Conservation (phyloP, 2,113 vertebrate genomes). For the Cephalophus harveyi region DNA sequence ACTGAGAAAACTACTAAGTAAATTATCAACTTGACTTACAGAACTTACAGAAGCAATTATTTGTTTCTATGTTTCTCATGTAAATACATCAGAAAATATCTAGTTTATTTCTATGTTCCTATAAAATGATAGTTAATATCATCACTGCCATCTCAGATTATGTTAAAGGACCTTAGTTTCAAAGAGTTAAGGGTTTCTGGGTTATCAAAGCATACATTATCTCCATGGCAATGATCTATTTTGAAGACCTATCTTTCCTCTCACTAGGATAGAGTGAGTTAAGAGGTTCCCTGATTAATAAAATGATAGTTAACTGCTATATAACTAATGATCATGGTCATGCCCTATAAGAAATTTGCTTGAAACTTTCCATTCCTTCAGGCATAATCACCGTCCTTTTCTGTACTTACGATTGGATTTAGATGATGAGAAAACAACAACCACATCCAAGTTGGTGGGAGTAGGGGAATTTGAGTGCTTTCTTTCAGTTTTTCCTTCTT, state of each 20-base stretch:
- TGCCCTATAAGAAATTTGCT: too few species aligned
- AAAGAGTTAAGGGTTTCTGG: background rate
- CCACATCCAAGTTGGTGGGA: too few species aligned
- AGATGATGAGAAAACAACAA: too few species aligned
- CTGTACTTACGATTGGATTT: too few species aligned
- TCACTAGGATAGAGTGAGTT: background rate
- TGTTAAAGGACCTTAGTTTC: background rate
- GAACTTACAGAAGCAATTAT: background rate
- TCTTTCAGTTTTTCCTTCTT: too few species aligned
- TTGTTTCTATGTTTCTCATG: background rate
- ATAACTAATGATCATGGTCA: background rate
- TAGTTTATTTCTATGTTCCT: too few species aligned
- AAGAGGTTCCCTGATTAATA: background rate
- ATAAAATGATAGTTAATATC: too few species aligned
- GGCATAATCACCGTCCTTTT: background rate
- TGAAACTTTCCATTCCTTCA: background rate
- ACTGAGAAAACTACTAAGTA: background rate
- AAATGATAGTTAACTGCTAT: background rate
- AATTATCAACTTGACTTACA: background rate
- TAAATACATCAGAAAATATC: too few species aligned
- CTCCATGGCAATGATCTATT: background rate
- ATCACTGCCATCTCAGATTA: background rate
- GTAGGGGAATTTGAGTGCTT: too few species aligned
- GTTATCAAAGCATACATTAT: background rate
- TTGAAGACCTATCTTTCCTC: background rate